Evolutionary conservation across 2,888 invertebrate species (phyloP).

Genomic region (Agriopis leucophaearia): DNA sequence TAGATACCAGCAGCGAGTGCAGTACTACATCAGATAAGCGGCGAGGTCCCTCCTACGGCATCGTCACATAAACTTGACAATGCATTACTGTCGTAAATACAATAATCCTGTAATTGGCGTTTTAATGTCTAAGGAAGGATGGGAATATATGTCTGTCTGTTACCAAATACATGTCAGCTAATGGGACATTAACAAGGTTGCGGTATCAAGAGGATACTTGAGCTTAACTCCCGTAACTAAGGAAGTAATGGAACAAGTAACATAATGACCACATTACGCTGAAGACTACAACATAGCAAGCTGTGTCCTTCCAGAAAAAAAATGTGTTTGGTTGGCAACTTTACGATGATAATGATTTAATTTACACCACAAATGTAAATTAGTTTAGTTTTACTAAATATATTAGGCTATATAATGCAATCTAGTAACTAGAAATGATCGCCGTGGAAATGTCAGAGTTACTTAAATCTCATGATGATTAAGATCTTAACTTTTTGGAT

Average conservation of each 20-base stretch:
- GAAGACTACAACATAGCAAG: background rate
- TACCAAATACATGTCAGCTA: slow-evolving; percentile 5
- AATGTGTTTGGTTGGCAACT: background rate
- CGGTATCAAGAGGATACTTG: background rate
- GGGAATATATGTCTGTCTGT: slow-evolving; percentile 10
- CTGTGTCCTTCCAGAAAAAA: background rate
- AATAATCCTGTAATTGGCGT: slow-evolving; percentile 64
- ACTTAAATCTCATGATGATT: no score
- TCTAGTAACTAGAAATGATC: no score
- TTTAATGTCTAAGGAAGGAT: slow-evolving; percentile 59
- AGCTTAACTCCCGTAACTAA: slow-evolving; percentile 9
- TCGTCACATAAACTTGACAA: slow-evolving; percentile 75
- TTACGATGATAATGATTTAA: background rate
- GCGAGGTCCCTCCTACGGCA: slow-evolving; percentile 58
- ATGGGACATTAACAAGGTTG: background rate
- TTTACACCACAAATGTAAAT: no score
- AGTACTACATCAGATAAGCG: slow-evolving; percentile 52
- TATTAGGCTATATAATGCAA: no score
- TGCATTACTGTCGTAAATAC: slow-evolving; percentile 60
- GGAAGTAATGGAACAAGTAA: slow-evolving; percentile 9
- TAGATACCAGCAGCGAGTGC: slow-evolving; percentile 4
- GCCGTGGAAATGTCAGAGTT: no score
- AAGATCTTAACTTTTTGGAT: no score
- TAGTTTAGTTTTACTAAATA: no score
- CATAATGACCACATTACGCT: background rate